Conservation (phyloP, 2,888 invertebrate species). For the Agonopterix alstromeriana region DNA sequence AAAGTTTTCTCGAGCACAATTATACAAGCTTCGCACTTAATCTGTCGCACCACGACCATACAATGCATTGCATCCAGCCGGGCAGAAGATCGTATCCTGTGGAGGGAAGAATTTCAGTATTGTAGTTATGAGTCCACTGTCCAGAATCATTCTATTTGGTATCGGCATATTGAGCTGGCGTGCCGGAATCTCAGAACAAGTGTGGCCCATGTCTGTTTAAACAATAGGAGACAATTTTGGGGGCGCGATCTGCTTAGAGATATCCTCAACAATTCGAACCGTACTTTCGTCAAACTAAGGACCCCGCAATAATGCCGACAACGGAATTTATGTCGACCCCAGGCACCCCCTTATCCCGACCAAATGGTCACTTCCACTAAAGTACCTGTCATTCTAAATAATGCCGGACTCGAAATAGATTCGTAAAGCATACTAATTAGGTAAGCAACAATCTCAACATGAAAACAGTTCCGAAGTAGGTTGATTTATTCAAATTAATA, state of each 20-base stretch:
- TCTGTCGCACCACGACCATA: too few species aligned
- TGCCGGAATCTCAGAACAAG: constrained; percentile 9
- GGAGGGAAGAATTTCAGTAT: too few species aligned
- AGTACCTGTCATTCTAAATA: constrained; percentile 52
- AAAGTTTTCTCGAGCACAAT: too few species aligned
- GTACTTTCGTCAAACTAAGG: constrained; percentile 67
- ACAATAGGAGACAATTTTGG: constrained; percentile 44
- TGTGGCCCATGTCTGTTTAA: constrained; percentile 27
- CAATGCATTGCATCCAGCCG: too few species aligned
- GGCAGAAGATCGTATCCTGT: too few species aligned
- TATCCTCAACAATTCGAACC: constrained; percentile 51
- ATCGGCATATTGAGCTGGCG: too few species aligned
- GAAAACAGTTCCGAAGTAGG: neutral
- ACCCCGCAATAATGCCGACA: constrained; percentile 57
- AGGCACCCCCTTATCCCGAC: constrained; percentile 42
- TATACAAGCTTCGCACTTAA: too few species aligned
- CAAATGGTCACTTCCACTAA: constrained; percentile 55
- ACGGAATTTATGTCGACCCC: constrained; percentile 64
- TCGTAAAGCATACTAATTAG: neutral
- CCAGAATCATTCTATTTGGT: too few species aligned
- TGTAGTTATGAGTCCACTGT: too few species aligned
- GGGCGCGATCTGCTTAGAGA: constrained; percentile 47
- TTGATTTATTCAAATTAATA: neutral
- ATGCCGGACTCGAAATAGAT: constrained; percentile 2
- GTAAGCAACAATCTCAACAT: neutral